Percentiles rank a stretch among this genome's conserved stretches.
Conservation (phyloP, 2,797 vertebrate genomes). For the Anguilla marmorata region DNA sequence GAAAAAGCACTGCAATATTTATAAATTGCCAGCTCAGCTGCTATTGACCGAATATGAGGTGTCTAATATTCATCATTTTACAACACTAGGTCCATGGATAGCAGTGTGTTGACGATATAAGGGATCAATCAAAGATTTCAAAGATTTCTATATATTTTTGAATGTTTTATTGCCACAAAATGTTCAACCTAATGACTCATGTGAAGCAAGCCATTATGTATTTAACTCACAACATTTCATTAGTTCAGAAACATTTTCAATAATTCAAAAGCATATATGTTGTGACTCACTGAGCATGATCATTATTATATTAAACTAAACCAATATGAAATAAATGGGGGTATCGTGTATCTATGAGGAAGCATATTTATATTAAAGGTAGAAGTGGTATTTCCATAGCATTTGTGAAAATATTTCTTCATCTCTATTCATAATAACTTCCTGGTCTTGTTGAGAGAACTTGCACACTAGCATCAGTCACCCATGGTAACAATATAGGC, state of each 20-base stretch:
- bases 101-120: not conserved
- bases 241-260: conserved; percentile 40
- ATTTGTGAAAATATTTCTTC: too few relatives aligned
- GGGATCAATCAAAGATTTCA: not conserved
- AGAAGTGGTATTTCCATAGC: too few relatives aligned
- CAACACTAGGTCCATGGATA: not conserved
- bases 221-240: conserved; percentile 37
- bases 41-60: conserved; percentile 32
- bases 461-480: too few relatives aligned
- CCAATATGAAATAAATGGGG: conserved; percentile 34
- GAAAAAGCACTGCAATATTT: conserved; percentile 18
- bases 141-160: conserved; percentile 38
- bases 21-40: conserved; percentile 39
- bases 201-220: conserved; percentile 39
- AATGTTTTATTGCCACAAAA: conserved; percentile 31
- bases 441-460: too few relatives aligned
- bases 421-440: too few relatives aligned
- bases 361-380: not conserved
- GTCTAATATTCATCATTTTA: not conserved
- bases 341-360: not conserved
- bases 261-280: not conserved
- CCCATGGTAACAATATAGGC: too few relatives aligned
- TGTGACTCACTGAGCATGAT: conserved; percentile 19
- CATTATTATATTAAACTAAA: conserved; percentile 32
- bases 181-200: conserved; percentile 42